These are phyloP conservation scores for Leptura quadrifasciata DNA, from an alignment of 2,888 invertebrate species.

Conservation along the genomic window DNA sequence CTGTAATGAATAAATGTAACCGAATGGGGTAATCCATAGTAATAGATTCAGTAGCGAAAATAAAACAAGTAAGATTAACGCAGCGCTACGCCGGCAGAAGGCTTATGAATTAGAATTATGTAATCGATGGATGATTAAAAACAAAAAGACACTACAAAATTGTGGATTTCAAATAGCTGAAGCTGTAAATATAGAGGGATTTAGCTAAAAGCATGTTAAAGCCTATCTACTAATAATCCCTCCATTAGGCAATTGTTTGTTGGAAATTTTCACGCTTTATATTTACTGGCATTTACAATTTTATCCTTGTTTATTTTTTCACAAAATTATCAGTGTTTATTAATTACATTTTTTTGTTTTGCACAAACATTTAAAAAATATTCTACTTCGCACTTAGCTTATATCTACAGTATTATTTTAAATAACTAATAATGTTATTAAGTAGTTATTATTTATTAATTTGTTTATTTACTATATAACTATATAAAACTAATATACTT, in stretches of 20 bases:
- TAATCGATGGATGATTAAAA: conserved; percentile 56
- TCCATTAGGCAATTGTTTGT: conserved; percentile 55
- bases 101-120: conserved; percentile 55
- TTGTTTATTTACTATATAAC: too few relatives aligned
- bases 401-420: too few relatives aligned
- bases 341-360: not conserved
- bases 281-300: conserved; percentile 35
- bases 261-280: conserved; percentile 56
- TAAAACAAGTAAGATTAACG: conserved; percentile 10
- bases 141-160: conserved; percentile 45
- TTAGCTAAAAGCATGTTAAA: conserved; percentile 49
- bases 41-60: conserved; percentile 9
- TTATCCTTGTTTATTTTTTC: not conserved
- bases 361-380: not conserved
- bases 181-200: conserved; percentile 48
- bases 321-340: not conserved
- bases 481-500: too few relatives aligned
- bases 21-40: conserved; percentile 9
- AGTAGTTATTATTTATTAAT: too few relatives aligned
- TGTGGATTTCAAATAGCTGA: conserved; percentile 29
- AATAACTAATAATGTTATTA: too few relatives aligned
- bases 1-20: not conserved
- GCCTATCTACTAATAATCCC: conserved; percentile 55
- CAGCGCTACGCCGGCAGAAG: conserved; percentile 13
- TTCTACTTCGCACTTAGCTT: too few relatives aligned